Evolutionary conservation across 2,888 invertebrate species (phyloP), one percentile per base, ranked within the genome.

Genomic region (Drosophila atroscutellata): DNA sequence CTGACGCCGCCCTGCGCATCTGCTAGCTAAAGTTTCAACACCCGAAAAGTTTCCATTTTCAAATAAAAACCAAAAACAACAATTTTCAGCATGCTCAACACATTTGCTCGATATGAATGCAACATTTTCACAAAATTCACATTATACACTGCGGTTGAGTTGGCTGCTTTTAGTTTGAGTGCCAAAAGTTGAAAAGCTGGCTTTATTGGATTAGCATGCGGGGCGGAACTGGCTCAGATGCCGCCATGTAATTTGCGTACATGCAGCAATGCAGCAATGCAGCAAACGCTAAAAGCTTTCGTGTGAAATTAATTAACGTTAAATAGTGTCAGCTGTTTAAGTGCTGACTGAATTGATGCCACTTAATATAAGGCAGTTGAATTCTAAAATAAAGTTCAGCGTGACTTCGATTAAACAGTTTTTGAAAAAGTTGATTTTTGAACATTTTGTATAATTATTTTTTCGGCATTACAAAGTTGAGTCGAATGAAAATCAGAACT

Each of bases 281-380:
- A 20, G 9, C n/a, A 47, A 36, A 47, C 18, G 45, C 28, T 57
- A 57, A 56, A 56, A 57, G 56, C 55, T 28, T 62, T 56, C 7
- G 28, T 28, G 36, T 37, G 13, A 20, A 56, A 42, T 15, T 32
- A n/a, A 42, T 61, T 42, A 34, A 11, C 24, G 13, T 26, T 1
- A n/a, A 28, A 7, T 28, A 28, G 28, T 34, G 26, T 15, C 15
- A 50, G 20, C 6, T 15, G 4, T 11, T 52, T 11, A 11, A n/a
- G 15, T 45, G 11, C 11, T 20, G 11, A 42, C 11, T 47, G 2
- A 15, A 1, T 26, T 49, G 18, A 24, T 24, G 45, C 0, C n/a
- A 11, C n/a, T 11, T 42, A n/a, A 6, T 18, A 1, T 18, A 42
- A 45, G 7, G 26, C 24, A 24, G 6, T 13, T 42, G 6, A 20